Conservation (phyloP, 2,113 vertebrate genomes). For the Grallaria varia region DNA sequence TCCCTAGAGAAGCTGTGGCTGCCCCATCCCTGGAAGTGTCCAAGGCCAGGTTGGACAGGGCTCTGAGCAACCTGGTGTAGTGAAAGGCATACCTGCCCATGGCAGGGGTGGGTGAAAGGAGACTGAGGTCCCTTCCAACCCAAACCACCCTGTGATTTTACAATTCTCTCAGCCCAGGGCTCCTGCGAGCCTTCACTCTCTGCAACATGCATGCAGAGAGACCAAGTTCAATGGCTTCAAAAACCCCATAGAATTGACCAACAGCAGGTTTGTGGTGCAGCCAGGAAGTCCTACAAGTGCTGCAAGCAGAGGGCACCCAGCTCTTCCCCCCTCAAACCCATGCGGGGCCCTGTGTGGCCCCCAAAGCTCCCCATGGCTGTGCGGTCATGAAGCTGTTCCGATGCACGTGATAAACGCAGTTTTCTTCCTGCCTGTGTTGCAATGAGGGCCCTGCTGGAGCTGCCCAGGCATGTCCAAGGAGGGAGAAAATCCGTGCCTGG, state of each 20-base stretch:
- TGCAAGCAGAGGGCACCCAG: neutral
- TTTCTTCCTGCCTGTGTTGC: neutral
- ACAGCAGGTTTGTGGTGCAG: neutral
- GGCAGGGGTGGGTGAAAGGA: neutral
- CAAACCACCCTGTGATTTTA: neutral
- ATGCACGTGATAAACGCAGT: neutral
- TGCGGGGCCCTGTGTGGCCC: neutral
- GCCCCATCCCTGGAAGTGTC: neutral
- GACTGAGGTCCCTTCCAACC: neutral
- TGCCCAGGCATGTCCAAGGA: conserved; percentile 7
- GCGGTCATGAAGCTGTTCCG: neutral
- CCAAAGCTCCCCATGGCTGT: neutral
- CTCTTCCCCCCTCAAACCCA: neutral
- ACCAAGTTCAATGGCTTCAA: neutral
- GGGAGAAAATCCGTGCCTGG: neutral
- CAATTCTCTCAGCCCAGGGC: neutral
- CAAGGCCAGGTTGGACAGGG: neutral
- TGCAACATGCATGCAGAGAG: accelerated
- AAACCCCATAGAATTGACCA: neutral
- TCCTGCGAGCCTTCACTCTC: neutral
- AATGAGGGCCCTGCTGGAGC: neutral
- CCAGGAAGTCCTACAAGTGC: neutral
- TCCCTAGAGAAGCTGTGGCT: neutral
- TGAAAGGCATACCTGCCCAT: neutral
- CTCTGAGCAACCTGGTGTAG: neutral